Evolutionary conservation across 2,888 invertebrate species (phyloP).

Genomic region (Atrina japonica): DNA sequence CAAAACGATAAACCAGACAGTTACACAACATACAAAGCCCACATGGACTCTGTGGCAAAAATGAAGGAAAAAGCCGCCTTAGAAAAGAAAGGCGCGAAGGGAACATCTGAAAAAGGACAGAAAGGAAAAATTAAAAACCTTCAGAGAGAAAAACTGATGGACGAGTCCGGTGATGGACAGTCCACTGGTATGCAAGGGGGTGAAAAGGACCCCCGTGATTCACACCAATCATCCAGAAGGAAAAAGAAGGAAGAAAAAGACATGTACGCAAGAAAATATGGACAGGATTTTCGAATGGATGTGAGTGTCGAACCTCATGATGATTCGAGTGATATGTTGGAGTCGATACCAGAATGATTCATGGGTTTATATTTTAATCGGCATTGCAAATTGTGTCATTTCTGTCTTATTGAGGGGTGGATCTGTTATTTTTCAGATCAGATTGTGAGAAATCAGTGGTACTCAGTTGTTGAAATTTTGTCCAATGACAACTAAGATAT

Average conservation of each 20-base stretch:
- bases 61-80: constrained; percentile 28
- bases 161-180: background rate
- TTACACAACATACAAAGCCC: constrained; percentile 68
- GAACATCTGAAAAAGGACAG: constrained; percentile 31
- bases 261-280: constrained; percentile 14
- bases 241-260: constrained; percentile 8
- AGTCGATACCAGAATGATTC: constrained; percentile 32
- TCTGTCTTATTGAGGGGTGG: too few relatives aligned
- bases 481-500: too few relatives aligned
- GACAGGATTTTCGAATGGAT: constrained; percentile 55
- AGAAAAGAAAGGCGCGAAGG: constrained; percentile 42
- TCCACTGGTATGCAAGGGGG: background rate
- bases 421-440: too few relatives aligned
- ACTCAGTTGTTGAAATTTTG: too few relatives aligned
- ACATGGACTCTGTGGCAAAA: constrained; percentile 55
- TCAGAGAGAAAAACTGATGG: background rate
- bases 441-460: too few relatives aligned
- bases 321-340: constrained; percentile 18
- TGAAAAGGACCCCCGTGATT: background rate
- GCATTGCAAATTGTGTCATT: too few relatives aligned
- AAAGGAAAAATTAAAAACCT: constrained; percentile 26
- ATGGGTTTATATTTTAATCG: too few relatives aligned
- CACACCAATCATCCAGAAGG: too few relatives aligned
- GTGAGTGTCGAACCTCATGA: constrained; percentile 54
- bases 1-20: constrained; percentile 61